Evolutionary conservation across 2,113 vertebrate genomes (phyloP), one percentile per base, ranked within the genome.

Genomic region (Muscicapa adusta): DNA sequence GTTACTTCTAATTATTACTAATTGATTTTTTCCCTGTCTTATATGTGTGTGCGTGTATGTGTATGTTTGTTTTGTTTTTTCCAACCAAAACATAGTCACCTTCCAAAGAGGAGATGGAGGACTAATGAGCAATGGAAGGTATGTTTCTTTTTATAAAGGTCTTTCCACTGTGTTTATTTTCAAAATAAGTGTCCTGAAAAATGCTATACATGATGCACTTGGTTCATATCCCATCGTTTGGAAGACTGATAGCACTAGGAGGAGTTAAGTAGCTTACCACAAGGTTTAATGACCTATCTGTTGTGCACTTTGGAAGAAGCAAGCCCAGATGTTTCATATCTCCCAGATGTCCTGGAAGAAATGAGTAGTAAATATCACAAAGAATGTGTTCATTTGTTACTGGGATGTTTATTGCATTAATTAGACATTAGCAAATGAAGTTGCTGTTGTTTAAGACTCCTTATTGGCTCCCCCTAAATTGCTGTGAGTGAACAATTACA

Each of bases 121-220:
- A 96, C 97, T 99, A 97, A 99, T 99, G 99, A 99, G 98, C 98
- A 99, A 99, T 86, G 99, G 99, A 97, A 99, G 99, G 99, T 99
- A 98, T 97, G 98, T 81, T 89, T 77, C 51, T 78, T 83, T 91
- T 54, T 82, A 71, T 93, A 68, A 82, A 96, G 40, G 43, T 72
- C 38, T 91, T 96, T 78, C 66, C 26, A 25, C 82, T 62, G 5
- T 83, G 34, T 78, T 68, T 86, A 33, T 91, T 88, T 94, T 96
- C 95, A 93, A 96, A 92, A 85, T 91, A 70, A 88, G 80, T n/a
- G 80, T 56, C 94, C 45, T 85, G 53, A 68, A 92, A 95, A 97
- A 86, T 78, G 67, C 56, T 81, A 1, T 66, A 61, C 53, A 76
- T 83, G 81, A 65, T 92, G 36, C 36, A 89, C 68, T 95, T 89